Evolutionary conservation across 2,797 vertebrate genomes (phyloP).

Genomic region (Pseudopleuronectes americanus): DNA sequence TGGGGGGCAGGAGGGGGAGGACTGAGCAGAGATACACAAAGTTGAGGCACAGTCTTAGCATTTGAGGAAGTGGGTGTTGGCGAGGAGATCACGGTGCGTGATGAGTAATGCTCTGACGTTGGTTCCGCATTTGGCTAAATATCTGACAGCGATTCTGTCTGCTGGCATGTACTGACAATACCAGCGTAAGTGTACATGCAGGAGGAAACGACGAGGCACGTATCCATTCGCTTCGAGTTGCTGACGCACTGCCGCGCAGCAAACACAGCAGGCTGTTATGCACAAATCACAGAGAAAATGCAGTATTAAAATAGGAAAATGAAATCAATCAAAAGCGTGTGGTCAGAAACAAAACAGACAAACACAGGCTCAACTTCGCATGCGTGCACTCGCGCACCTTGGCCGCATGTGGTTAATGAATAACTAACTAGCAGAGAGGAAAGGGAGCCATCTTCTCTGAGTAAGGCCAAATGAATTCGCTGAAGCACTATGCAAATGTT

Average conservation of each 20-base stretch:
- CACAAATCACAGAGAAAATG: constrained; percentile 22
- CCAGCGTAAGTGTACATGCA: constrained; percentile 18
- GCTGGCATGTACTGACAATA: constrained; percentile 29
- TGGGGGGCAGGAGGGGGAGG: constrained; percentile 6
- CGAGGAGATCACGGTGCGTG: constrained; percentile 40
- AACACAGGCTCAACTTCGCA: constrained; percentile 15
- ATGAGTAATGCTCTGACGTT: constrained; percentile 66
- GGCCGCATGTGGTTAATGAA: constrained; percentile 75
- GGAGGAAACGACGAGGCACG: constrained; percentile 3
- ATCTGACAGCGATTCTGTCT: constrained; percentile 41
- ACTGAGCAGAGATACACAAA: constrained; percentile 37
- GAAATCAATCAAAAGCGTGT: constrained; percentile 26
- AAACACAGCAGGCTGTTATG: constrained; percentile 10
- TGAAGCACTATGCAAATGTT: constrained; percentile 87
- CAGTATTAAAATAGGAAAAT: constrained; percentile 3
- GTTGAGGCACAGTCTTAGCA: constrained; percentile 39
- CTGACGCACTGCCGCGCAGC: neutral
- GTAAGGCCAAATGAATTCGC: constrained; percentile 85
- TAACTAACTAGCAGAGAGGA: constrained; percentile 80
- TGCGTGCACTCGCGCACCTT: constrained; percentile 54
- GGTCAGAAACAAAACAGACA: constrained; percentile 43
- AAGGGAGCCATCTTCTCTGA: constrained; percentile 84
- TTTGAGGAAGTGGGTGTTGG: constrained; percentile 57
- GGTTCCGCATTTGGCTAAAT: constrained; percentile 53
- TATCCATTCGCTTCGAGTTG: constrained; percentile 12